phyloP scores from a whole-genome alignment of 2,888 invertebrate species.

The Chrysotoxum bicinctum region DNA sequence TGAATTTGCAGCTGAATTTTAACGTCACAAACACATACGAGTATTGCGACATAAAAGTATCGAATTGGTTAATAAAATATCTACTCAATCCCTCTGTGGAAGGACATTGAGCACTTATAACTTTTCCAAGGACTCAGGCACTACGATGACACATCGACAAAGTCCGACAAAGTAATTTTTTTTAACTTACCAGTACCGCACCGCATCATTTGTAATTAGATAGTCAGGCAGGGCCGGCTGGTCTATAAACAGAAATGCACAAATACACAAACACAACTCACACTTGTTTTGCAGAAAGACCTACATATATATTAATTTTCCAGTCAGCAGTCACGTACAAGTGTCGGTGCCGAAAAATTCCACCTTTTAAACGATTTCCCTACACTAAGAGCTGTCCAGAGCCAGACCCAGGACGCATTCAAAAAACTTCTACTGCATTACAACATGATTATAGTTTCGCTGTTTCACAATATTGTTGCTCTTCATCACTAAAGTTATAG shows the following conservation, averaged over 20 bases:
- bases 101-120: background rate
- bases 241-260: background rate
- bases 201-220: constrained; percentile 54
- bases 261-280: background rate
- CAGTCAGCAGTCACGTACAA: constrained; percentile 63
- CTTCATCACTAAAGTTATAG: constrained; percentile 10
- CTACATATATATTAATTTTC: constrained; percentile 58
- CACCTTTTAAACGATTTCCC: constrained; percentile 62
- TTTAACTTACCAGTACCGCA: constrained; percentile 42
- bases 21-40: background rate
- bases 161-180: constrained; percentile 28
- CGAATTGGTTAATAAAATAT: constrained; percentile 16
- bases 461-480: constrained; percentile 8
- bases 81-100: background rate
- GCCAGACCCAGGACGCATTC: constrained; percentile 29
- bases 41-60: background rate
- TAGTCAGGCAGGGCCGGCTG: background rate
- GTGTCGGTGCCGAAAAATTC: constrained; percentile 60
- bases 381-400: constrained; percentile 8
- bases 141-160: background rate
- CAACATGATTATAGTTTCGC: constrained; percentile 7
- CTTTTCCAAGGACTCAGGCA: background rate
- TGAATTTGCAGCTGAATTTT: background rate
- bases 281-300: background rate
- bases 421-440: constrained; percentile 14